These are phyloP conservation scores for Dipus sagitta DNA, from an alignment of 2,797 vertebrate genomes.

Conservation along the genomic window DNA sequence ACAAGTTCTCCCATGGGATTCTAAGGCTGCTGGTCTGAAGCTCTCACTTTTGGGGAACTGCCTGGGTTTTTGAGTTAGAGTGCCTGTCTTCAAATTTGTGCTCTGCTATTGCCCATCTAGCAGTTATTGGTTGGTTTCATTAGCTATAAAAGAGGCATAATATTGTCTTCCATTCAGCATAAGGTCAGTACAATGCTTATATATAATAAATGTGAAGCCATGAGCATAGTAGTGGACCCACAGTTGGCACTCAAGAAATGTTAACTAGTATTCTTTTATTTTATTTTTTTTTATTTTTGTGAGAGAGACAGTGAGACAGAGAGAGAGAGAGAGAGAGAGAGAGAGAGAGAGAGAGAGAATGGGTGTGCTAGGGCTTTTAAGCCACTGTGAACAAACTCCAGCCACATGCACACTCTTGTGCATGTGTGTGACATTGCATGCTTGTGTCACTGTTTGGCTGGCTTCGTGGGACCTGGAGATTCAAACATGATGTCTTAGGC, in stretches of 20 bases:
- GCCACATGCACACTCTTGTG: too few relatives aligned
- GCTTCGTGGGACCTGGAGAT: too few relatives aligned
- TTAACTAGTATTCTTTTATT: background rate
- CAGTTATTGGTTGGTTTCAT: constrained; percentile 16
- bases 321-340: too few relatives aligned
- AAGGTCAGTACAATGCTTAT: background rate
- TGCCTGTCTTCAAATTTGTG: background rate
- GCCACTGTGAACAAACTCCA: too few relatives aligned
- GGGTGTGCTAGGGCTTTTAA: too few relatives aligned
- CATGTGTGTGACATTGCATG: too few relatives aligned
- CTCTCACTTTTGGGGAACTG: background rate
- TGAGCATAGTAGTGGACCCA: background rate
- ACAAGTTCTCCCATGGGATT: background rate
- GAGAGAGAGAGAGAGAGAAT: too few relatives aligned
- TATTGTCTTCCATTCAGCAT: background rate
- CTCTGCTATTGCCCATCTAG: background rate
- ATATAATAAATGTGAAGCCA: background rate
- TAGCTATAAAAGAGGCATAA: background rate
- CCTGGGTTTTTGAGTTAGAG: constrained; percentile 5
- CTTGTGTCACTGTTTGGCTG: too few relatives aligned
- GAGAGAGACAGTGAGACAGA: too few relatives aligned
- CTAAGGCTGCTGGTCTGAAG: background rate
- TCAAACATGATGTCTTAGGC: too few relatives aligned
- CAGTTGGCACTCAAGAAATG: background rate
- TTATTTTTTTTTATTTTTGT: too few relatives aligned